Base-by-base conservation (phyloP, 2,113 vertebrate genomes). In the Psittacula cyanocephala region DNA sequence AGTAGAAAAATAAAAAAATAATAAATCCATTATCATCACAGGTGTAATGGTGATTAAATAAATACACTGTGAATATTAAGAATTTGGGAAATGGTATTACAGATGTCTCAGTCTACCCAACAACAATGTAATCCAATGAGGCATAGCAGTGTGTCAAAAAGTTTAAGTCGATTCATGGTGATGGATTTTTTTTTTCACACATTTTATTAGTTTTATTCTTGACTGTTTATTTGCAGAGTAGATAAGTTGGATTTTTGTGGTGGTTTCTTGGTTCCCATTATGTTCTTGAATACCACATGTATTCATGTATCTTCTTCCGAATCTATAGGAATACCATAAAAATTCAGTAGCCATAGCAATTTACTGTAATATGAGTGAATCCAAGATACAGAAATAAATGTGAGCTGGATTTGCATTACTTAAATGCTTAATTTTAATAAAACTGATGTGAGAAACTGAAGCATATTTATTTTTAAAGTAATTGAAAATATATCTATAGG, bases 121-220 rank as follows among this genome's bases (percentile, higher is more conserved):
- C 7, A 74, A 15, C 12, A 57, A 46, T 11, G 15, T 18, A 84
- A 64, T 33, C 8, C 17, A 33, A 17, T 19, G 7, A 49, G 1
- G 0, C 19, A 11, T 6, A 37, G 7, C 10, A 64, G 13, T 29
- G 2, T 31, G 18, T 37, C 31, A 44, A 52, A 77, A n/a, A 53
- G 0, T 13, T 62, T 43, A 50, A 16, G 4, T 5, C 2, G 0
- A 13, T 27, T 62, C 39, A 69, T 20, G 15, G 6, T 2, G 43
- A 52, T 43, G 3, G 17, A 24, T 5, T 22, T 52, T 74, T 55
- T 50, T 49, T 43, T 8, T 14, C 33, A 7, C 5, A 7, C 6
- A 6, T 19, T 79, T 59, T 39, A 8, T 28, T 17, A 28, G 5
- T 28, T 84, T 70, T 83, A 11, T 24, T 86, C 24, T 31, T 43